Evolutionary conservation across 2,888 invertebrate genomes (phyloP), one percentile per base, ranked within the genome.

Genomic region (Gibbula magus): DNA sequence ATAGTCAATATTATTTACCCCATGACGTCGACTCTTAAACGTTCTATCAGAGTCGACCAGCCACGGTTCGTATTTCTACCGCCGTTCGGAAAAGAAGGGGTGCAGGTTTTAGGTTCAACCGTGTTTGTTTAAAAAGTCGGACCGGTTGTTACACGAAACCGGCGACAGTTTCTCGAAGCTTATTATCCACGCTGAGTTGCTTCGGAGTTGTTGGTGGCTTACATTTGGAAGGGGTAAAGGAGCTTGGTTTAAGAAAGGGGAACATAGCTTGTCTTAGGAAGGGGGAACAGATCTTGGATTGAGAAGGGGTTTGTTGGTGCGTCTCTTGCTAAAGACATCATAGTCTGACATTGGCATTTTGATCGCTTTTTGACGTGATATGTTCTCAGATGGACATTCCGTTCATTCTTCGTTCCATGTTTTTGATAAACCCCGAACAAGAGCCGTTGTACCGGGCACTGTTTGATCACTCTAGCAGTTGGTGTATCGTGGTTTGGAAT

Each of bases 331-430:
- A 70, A 70, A 70, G 39, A 70, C 70, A 70, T 70, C 35, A 70
- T 13, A 13, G 20, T 70, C 70, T 70, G 70, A 70, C 70, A 39
- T 70, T 70, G 70, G 70, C 70, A 70, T 70, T 70, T 70, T 70
- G 70, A 70, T 70, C 70, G 70, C 70, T 70, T 70, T 70, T 70
- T 70, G 70, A 70, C 70, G 35, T 70, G 70, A 70, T 70, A 70
- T 35, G 35, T 35, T 39, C 70, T 29, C 70, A 70, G 70, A 70
- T 70, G 70, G 70, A 35, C 70, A 70, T 70, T 70, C 70, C 35
- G 20, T 20, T 29, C 29, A 35, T 70, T 70, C 18, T 39, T 4
- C 35, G 35, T 29, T 70, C 70, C 70, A 70, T 70, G 70, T 70
- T 70, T 70, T 70, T 70, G 70, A 70, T 70, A 70, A 70, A 29